phyloP scores from a whole-genome alignment of 2,888 invertebrate species.

The Eupsilia transversa region DNA sequence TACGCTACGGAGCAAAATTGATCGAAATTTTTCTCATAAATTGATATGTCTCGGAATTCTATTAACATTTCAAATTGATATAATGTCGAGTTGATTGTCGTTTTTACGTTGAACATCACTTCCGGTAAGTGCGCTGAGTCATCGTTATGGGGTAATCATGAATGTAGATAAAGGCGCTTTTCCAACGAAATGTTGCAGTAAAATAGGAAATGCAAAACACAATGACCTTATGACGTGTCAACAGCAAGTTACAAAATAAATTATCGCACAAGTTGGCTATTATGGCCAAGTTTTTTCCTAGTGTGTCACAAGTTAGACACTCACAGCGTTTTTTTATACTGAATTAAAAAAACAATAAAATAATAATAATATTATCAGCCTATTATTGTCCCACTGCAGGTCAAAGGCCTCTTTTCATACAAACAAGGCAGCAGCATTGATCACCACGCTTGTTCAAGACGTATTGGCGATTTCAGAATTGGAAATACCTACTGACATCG shows the following conservation, averaged over 20 bases:
- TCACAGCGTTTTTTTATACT: background rate
- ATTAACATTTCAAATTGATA: constrained; percentile 6
- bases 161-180: background rate
- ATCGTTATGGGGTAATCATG: background rate
- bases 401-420: too few relatives aligned
- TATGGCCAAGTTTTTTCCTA: constrained; percentile 51
- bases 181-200: background rate
- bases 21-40: background rate
- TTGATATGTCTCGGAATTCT: background rate
- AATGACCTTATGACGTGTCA: constrained; percentile 6
- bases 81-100: constrained; percentile 3
- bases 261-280: constrained; percentile 61
- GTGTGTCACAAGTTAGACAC: background rate
- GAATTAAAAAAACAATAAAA: too few relatives aligned
- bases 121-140: background rate
- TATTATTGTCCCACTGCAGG: too few relatives aligned
- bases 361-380: too few relatives aligned
- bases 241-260: constrained; percentile 59
- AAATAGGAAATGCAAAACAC: constrained; percentile 1
- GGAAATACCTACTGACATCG: too few relatives aligned
- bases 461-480: too few relatives aligned
- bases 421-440: too few relatives aligned
- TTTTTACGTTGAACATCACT: background rate
- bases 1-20: too few relatives aligned
- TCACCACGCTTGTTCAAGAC: too few relatives aligned